Conservation (phyloP, 2,113 vertebrate species). For the Ammodytes dubius region DNA sequence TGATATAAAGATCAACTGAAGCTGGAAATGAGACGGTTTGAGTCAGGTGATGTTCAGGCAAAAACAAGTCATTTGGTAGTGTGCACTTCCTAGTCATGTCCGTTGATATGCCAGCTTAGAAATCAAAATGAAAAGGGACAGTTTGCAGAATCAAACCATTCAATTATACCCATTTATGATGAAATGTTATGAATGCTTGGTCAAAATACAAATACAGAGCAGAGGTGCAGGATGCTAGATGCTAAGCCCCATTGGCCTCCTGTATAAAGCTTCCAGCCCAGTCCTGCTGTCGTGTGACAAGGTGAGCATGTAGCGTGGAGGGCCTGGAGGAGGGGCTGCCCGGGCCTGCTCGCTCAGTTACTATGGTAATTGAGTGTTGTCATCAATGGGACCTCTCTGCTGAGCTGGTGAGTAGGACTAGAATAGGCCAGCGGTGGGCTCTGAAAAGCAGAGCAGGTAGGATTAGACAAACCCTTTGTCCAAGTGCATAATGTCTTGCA, state of each 20-base stretch:
- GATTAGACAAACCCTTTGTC: conserved; percentile 97
- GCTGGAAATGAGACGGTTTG: too few species aligned
- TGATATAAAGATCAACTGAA: too few species aligned
- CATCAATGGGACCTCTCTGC: conserved; percentile 93
- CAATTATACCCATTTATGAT: too few species aligned
- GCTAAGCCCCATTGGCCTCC: conserved; percentile 61
- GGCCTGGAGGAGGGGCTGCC: conserved; percentile 61
- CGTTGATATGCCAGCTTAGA: too few species aligned
- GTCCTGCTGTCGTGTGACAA: conserved; percentile 69
- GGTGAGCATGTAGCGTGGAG: conserved; percentile 21
- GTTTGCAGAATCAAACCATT: too few species aligned
- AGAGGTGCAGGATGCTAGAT: not conserved
- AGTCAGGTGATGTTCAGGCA: too few species aligned
- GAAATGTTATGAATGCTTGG: too few species aligned
- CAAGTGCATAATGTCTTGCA: conserved; percentile 96
- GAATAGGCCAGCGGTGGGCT: conserved; percentile 94
- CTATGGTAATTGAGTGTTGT: conserved; percentile 98
- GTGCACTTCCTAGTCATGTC: too few species aligned
- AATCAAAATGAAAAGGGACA: too few species aligned
- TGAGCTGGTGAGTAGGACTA: conserved; percentile 90
- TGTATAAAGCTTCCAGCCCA: conserved; percentile 84
- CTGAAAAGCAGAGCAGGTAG: conserved; percentile 98
- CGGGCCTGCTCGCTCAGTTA: conserved; percentile 91
- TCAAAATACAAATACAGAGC: too few species aligned
- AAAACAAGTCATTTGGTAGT: too few species aligned